phyloP scores from a whole-genome alignment of 2,888 invertebrate species.

The Luperina testacea region DNA sequence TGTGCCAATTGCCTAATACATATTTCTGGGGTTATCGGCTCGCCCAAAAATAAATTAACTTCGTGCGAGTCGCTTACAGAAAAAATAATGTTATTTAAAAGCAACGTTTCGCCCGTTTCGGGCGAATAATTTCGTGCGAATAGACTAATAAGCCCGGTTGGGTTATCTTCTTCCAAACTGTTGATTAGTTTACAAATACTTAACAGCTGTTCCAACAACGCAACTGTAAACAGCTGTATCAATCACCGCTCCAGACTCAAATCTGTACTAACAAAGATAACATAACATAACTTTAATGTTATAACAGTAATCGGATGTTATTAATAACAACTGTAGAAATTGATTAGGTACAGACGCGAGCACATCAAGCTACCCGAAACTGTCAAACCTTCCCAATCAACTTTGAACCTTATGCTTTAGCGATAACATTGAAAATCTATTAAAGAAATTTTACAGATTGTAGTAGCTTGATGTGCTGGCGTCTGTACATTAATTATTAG shows the following conservation, averaged over 20 bases:
- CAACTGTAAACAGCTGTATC: background rate
- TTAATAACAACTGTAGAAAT: background rate
- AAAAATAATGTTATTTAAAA: background rate
- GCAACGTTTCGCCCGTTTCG: background rate
- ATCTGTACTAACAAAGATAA: slow-evolving; percentile 14
- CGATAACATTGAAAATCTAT: no score
- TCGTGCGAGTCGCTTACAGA: no score
- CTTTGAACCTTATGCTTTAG: no score
- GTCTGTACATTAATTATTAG: no score
- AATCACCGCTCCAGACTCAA: background rate
- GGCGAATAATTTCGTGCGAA: background rate
- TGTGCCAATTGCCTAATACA: no score
- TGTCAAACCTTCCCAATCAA: no score
- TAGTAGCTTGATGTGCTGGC: no score
- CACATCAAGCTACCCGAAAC: no score
- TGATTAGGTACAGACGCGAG: background rate
- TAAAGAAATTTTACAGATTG: background rate
- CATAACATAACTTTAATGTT: slow-evolving; percentile 18
- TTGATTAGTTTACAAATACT: slow-evolving; percentile 21
- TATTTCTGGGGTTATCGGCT: no score
- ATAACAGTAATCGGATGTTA: slow-evolving; percentile 6
- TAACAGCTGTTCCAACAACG: slow-evolving; percentile 11
- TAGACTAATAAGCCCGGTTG: background rate
- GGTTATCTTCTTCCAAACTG: background rate
- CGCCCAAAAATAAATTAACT: no score